These are phyloP conservation scores for Arge pagana DNA, from an alignment of 2,888 invertebrate species.

Conservation along the genomic window DNA sequence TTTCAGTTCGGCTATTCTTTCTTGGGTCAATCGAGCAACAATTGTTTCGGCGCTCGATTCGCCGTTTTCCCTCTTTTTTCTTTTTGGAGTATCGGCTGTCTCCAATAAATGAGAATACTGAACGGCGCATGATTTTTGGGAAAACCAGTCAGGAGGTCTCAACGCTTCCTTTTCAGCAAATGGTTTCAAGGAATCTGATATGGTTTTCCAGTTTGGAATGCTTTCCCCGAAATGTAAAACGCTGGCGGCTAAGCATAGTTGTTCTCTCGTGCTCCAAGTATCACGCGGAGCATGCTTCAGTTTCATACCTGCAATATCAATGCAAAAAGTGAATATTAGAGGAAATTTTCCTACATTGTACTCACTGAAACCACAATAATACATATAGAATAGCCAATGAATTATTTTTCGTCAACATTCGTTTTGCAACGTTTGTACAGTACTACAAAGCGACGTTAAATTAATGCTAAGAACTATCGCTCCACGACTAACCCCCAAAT, in stretches of 20 bases:
- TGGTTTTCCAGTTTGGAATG: conserved; percentile 86
- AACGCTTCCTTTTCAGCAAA: conserved; percentile 70
- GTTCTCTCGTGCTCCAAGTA: conserved; percentile 84
- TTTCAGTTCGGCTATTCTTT: conserved; percentile 78
- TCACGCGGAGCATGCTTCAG: conserved; percentile 77
- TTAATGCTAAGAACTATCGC: too few relatives aligned
- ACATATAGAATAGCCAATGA: too few relatives aligned
- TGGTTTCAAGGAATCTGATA: conserved; percentile 78
- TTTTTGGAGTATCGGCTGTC: conserved; percentile 81
- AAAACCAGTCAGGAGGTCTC: conserved; percentile 84
- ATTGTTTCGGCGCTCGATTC: conserved; percentile 82
- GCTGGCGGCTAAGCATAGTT: conserved; percentile 83
- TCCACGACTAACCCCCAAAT: too few relatives aligned
- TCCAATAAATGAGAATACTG: conserved; percentile 85
- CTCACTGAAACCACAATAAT: too few relatives aligned
- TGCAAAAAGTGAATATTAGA: too few relatives aligned
- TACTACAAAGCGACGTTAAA: too few relatives aligned
- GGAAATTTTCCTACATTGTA: too few relatives aligned
- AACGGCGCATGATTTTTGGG: conserved; percentile 86
- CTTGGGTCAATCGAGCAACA: conserved; percentile 75
- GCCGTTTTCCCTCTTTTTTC: conserved; percentile 76
- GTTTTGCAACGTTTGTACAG: too few relatives aligned
- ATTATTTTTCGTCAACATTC: too few relatives aligned
- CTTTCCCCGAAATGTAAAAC: conserved; percentile 80
- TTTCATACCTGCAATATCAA: conserved; percentile 47